Base-by-base conservation (phyloP, 2,888 invertebrate species). In the Diabrotica balteata region DNA sequence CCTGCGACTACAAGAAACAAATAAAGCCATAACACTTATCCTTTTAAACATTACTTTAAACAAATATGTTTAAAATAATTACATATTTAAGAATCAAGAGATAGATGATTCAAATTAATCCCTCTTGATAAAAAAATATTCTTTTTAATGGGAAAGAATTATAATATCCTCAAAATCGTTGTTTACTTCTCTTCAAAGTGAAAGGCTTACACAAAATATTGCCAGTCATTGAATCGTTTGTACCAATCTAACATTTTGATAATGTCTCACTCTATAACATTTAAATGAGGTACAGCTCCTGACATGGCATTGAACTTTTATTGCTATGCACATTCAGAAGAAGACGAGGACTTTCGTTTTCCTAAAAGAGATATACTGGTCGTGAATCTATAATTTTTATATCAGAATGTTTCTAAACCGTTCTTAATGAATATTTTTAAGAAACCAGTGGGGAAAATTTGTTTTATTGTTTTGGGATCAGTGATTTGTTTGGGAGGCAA, bases 241-340 rank as follows among this genome's bases (percentile, higher is more conserved):
- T 49, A 63, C 55, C 45, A 32, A 32, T 62, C 62, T 63, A 54
- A 57, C 59, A 59, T 54, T 66, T 61, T 60, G 57, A 59, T 66
- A 59, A 55, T 45, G 45, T 50, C 57, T 57, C 32, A 62, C 66
- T 57, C 52, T 55, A 52, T 55, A 66, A 52, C 50, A 66, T 66
- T 59, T 46, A 52, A 58, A 58, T 59, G 52, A 51, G 61, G 49
- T 47, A 54, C 62, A 68, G 65, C 67, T 66, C 64, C 58, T 71
- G 69, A 71, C 70, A 72, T 69, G 73, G 71, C 75, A 76, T 72
- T 76, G 74, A 76, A 76, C 72, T 74, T 73, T 71, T 69, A 17
- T 58, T 52, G 64, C 51, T 64, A 45, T 61, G 58, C 61, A 59
- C 63, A 68, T 68, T 60, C 58, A 60, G 59, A 68, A 63, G 66